Base-by-base conservation (phyloP, 1,140 invertebrate species). In the Asbolus verrucosus region DNA sequence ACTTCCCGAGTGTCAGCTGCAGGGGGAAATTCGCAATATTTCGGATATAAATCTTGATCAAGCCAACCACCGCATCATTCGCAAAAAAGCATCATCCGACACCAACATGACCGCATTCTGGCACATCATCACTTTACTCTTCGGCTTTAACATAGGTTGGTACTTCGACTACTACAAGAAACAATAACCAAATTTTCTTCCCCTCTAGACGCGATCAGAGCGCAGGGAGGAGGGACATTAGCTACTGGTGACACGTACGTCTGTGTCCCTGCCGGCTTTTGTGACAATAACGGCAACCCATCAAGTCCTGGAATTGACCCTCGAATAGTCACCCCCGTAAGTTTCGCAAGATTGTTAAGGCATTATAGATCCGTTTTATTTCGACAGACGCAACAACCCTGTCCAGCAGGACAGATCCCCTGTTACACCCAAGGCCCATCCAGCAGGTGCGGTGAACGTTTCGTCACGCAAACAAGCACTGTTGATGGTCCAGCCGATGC, bases 311-410 rank as follows among this genome's bases (percentile, higher is more conserved):
- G 71, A 6, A 76, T 78, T 18, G 71, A 78, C 69, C 77, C 77
- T 4, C 73, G 77, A 71, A 78, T 78, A 41, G 70, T 78, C 11
- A 76, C 75, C n/a, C 77, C 76, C 13, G 75, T 75, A 72, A 67
- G 70, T 69, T 15, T 43, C 11, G 2, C 11, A 6, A 16, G 24
- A 62, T 19, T 62, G 6, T 62, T 61, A 61, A 13, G 33, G 16
- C 13, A 59, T 27, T 61, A 1, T 31, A 31, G 11, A 61, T 62
- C 50, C 4, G 11, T 59, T 24, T 59, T 59, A 2, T 59, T 59
- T 59, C 27, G 18, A 27, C 30, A 46, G 38, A 39, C 19, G 27
- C 14, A 33, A 1, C 9, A 54, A 31, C 41, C 18, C 13, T 77
- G 76, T 65, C 75, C 76, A n/a, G 18, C 60, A 50, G 76, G 76